Base-by-base conservation (phyloP, 2,113 vertebrate genomes). In the Amblyornis subalaris region DNA sequence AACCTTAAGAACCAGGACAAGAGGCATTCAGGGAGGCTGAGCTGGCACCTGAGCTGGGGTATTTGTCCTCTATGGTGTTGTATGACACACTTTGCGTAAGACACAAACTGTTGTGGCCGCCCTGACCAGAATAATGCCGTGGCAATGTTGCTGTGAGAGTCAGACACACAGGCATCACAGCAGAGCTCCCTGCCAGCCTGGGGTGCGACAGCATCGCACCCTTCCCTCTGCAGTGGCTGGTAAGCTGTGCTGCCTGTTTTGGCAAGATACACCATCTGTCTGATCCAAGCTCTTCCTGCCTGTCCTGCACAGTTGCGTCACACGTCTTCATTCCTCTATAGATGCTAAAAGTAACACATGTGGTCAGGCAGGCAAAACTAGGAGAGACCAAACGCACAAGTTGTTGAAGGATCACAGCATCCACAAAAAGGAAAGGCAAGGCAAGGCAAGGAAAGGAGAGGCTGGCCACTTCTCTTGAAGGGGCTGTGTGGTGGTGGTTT, bases 361-460 rank as follows among this genome's bases (percentile, higher is more conserved):
- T 31, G 75, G 54, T 36, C 57, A 54, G 33, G 14, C 35, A 75
- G 36, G 36, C 28, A 79, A 66, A 94, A 71, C n/a, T 18, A 67
- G 57, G 40, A 86, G 28, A 54, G 10, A n/a, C 3, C 7, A 5
- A 14, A 19, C 0, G 0, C 0, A 1, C 16, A 48, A 23, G 18
- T 4, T 57, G 42, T 25, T 80, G 54, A 65, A 76, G 50, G 15
- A 58, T 47, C 40, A 42, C 26, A 61, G 45, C 7, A 42, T 4
- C 1, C 2, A 71, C 16, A 58, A 45, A 90, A 74, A 61, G 12
- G 23, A 55, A 88, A n/a, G n/a, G n/a, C n/a, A n/a, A n/a, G n/a
- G n/a, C n/a, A 71, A 57, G 12, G 23, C 51, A 88, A 53, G 16
- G n/a, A 36, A 65, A 51, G 7, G 4, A 16, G 14, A 57, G 25